phyloP scores from a whole-genome alignment of 1,140 invertebrate species.

The Drosophila arizonae region DNA sequence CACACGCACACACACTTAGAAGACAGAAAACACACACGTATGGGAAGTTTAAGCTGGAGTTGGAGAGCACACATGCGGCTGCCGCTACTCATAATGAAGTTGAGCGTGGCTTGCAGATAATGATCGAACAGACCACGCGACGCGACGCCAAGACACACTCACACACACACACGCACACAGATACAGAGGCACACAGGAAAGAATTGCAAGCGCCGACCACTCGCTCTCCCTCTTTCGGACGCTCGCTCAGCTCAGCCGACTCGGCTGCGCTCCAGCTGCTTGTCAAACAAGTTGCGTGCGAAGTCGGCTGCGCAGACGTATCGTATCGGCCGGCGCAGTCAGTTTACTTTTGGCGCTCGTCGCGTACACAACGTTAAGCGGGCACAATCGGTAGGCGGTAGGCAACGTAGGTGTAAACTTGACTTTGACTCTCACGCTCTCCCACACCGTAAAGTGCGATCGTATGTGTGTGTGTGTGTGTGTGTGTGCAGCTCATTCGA shows the following conservation, averaged over 20 bases:
- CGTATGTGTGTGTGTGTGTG: constrained; percentile 28
- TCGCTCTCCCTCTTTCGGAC: constrained; percentile 21
- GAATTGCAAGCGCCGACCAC: constrained; percentile 57
- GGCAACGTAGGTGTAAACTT: constrained; percentile 42
- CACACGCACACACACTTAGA: constrained; percentile 10
- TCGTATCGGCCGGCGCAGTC: constrained; percentile 47
- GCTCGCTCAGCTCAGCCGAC: constrained; percentile 3
- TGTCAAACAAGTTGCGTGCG: constrained; percentile 44
- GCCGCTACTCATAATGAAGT: constrained; percentile 64
- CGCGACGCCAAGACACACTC: constrained; percentile 59
- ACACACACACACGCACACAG: background rate
- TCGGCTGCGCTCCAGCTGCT: constrained; percentile 37
- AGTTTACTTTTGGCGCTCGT: constrained; percentile 60
- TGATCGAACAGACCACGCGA: constrained; percentile 48
- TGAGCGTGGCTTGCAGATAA: constrained; percentile 46
- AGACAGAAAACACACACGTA: constrained; percentile 10
- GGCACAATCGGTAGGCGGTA: background rate
- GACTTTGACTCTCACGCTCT: constrained; percentile 49
- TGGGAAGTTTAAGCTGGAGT: constrained; percentile 16
- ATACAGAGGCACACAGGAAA: constrained; percentile 16
- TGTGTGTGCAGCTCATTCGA: constrained; percentile 11
- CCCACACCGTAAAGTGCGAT: constrained; percentile 23
- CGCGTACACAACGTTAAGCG: constrained; percentile 58
- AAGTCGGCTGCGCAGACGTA: constrained; percentile 43
- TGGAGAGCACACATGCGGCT: constrained; percentile 53